Evolutionary conservation across 2,113 vertebrate species (phyloP).

Genomic region (Oenanthe melanoleuca): DNA sequence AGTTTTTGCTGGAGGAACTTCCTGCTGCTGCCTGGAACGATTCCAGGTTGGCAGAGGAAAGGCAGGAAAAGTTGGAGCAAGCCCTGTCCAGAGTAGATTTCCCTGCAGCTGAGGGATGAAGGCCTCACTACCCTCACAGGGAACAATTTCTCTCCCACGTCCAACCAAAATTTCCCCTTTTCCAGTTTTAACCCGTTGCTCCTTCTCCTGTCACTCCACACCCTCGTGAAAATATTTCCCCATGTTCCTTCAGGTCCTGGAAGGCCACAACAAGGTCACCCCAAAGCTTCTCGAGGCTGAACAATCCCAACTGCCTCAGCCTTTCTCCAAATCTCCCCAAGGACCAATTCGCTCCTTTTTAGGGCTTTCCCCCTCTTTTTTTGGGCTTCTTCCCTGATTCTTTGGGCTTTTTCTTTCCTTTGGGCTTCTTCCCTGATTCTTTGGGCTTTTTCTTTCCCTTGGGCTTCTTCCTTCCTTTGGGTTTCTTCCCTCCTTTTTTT

Average conservation of each 20-base stretch:
- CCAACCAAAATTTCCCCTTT: background rate
- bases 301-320: background rate
- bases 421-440: too few species aligned
- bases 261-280: background rate
- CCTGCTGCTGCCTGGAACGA: background rate
- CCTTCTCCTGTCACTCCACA: background rate
- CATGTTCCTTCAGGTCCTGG: background rate
- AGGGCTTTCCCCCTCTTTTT: background rate
- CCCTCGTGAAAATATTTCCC: background rate
- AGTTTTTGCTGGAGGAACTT: background rate
- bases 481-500: too few species aligned
- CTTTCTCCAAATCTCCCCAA: background rate
- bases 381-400: too few species aligned
- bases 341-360: background rate
- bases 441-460: too few species aligned
- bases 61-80: background rate
- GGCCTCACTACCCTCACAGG: background rate
- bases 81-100: background rate
- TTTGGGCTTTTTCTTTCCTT: too few species aligned
- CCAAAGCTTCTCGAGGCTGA: background rate
- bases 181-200: rapidly evolving
- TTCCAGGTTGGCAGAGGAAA: background rate
- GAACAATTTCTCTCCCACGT: rapidly evolving
- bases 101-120: rapidly evolving
- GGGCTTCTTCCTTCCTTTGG: too few species aligned